Evolutionary conservation across 1,140 invertebrate species (phyloP), one percentile per base, ranked within the genome.

Genomic region (Trichoplusia ni): DNA sequence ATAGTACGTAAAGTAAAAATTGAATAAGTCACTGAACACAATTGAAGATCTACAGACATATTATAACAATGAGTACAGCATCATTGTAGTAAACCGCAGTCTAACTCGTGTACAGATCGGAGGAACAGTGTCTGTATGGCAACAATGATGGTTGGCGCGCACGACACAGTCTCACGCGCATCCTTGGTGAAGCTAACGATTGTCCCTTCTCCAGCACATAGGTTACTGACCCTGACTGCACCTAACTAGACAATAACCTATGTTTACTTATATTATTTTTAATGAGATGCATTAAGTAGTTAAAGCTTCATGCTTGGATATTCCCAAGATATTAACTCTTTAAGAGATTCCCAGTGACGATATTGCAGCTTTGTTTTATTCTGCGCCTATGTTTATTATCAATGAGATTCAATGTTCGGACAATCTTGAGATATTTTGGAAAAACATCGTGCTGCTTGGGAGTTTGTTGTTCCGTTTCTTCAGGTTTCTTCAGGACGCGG

Each of bases 101-200:
- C n/a, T 1, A 54, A 54, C 18, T 53, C 29, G 19, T 14, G 23
- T 23, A 21, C 29, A 29, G n/a, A 54, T 54, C 51, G 14, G 16
- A 18, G 5, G 16, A 13, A 14, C 53, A 56, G 31, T 19, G 51
- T 54, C 54, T 7, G 37, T 63, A 69, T 68, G 60, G 68, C 65
- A 73, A 72, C 71, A 71, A 72, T 71, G 56, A 69, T 64, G 53
- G 58, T 60, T 58, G 58, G 38, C 56, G 51, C 69, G 80, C 79
- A 82, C 81, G 81, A 84, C 67, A 47, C 46, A 23, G 35, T 27
- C 69, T 73, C 78, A 81, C 78, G 80, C 69, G 59, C 73, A 84
- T 84, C 79, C 81, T 84, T 84, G 78, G 71, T 72, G 18, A 7
- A 42, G 31, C 44, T 61, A 70, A 77, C 69, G 62, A 66, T 69